Percentiles rank a stretch among this genome's conserved stretches.
phyloP scores from a whole-genome alignment of 2,797 vertebrate species.

The Coregonus sp. region DNA sequence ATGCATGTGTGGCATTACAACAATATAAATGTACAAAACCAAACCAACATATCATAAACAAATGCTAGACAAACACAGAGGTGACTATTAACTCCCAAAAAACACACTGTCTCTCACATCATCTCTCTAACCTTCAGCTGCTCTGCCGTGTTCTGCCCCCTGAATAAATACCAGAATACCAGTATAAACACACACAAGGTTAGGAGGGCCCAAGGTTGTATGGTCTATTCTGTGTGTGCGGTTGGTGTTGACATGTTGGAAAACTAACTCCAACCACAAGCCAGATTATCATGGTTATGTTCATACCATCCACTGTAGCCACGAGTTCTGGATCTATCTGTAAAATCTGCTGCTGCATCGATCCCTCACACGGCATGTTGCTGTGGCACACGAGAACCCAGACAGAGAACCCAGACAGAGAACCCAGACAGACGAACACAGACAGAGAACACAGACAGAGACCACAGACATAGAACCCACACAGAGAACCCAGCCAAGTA shows the following conservation, averaged over 20 bases:
- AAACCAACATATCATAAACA: no score
- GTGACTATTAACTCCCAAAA: not conserved
- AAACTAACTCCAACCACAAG: not conserved
- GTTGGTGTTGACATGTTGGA: constrained; percentile 56
- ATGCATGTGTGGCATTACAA: no score
- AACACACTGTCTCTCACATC: not conserved
- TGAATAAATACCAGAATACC: not conserved
- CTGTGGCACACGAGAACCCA: not conserved
- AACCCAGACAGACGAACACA: no score
- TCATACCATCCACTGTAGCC: not conserved
- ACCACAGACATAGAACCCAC: not conserved
- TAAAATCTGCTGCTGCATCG: no score
- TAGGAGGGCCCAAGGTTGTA: constrained; percentile 57
- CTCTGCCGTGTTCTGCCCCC: not conserved
- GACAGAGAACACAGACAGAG: no score
- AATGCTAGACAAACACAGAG: no score
- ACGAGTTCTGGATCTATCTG: not conserved
- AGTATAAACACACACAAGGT: constrained; percentile 18
- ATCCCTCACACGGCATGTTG: not conserved
- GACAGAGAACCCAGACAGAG: no score
- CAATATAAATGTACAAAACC: no score
- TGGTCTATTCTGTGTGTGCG: constrained; percentile 55
- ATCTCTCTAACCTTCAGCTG: not conserved
- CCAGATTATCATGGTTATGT: not conserved
- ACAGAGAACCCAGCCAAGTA: no score